Conservation (phyloP, 2,113 vertebrate genomes). For the Sporophila hypoxantha region DNA sequence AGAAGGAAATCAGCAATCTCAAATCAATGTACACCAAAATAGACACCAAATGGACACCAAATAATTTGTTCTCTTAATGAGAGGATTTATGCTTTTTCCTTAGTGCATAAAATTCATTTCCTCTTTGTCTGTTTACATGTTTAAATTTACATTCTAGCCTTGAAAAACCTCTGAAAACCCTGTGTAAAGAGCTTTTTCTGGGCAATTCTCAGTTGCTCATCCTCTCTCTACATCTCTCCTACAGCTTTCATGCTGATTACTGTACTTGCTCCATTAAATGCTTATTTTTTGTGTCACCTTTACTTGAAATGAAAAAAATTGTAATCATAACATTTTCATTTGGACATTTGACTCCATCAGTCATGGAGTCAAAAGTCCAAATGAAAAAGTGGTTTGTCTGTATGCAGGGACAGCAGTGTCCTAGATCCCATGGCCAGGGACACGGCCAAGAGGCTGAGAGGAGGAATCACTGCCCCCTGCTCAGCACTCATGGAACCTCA, state of each 20-base stretch:
- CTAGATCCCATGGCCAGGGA: not conserved
- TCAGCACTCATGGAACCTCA: not conserved
- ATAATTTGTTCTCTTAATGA: not conserved
- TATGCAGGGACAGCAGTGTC: not conserved
- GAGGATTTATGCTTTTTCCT: not conserved
- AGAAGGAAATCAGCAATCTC: not conserved
- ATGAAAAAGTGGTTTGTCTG: not conserved
- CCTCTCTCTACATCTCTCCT: not conserved
- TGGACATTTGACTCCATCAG: not conserved
- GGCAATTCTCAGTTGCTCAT: not conserved
- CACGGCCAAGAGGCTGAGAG: accelerated
- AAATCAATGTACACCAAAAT: not conserved
- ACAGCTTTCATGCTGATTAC: not conserved
- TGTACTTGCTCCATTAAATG: not conserved
- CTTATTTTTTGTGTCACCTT: not conserved
- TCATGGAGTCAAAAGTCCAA: not conserved
- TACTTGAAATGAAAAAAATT: not conserved
- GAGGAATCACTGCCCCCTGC: not conserved
- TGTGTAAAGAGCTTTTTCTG: not conserved
- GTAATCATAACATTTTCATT: not conserved
- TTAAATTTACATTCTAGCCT: not conserved
- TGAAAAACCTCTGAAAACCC: not conserved
- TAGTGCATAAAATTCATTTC: not conserved
- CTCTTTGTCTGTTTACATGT: not conserved
- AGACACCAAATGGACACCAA: not conserved